These are phyloP conservation scores for Eulemur mongoz DNA, from an alignment of 2,797 vertebrate species.

Conservation along the genomic window DNA sequence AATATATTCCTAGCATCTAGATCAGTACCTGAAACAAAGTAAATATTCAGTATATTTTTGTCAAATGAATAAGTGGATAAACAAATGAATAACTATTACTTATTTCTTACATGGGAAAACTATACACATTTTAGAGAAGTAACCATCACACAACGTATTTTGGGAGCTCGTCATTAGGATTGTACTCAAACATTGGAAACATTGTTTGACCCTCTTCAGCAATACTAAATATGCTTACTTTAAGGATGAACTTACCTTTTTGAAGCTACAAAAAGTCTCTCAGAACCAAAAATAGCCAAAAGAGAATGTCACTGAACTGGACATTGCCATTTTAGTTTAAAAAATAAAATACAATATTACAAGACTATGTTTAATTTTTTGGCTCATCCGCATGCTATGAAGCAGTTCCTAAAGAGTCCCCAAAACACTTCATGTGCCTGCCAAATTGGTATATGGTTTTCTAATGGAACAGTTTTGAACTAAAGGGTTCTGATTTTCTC, in stretches of 20 bases:
- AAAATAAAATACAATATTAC: neutral
- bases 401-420: neutral
- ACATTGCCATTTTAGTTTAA: neutral
- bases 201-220: neutral
- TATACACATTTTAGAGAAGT: neutral
- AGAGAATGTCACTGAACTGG: neutral
- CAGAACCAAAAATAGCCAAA: neutral
- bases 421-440: neutral
- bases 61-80: neutral
- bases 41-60: neutral
- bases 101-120: neutral
- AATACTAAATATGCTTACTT: neutral
- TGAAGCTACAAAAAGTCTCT: neutral
- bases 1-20: neutral
- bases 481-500: neutral
- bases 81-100: neutral
- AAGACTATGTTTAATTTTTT: slow-evolving; percentile 5
- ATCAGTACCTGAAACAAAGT: neutral
- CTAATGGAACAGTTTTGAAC: slow-evolving; percentile 8
- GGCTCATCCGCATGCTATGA: neutral
- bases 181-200: neutral
- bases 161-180: neutral
- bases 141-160: neutral
- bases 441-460: neutral
- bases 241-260: slow-evolving; percentile 13